Conservation (phyloP, 1,140 invertebrate genomes). For the Bacillus rossius region DNA sequence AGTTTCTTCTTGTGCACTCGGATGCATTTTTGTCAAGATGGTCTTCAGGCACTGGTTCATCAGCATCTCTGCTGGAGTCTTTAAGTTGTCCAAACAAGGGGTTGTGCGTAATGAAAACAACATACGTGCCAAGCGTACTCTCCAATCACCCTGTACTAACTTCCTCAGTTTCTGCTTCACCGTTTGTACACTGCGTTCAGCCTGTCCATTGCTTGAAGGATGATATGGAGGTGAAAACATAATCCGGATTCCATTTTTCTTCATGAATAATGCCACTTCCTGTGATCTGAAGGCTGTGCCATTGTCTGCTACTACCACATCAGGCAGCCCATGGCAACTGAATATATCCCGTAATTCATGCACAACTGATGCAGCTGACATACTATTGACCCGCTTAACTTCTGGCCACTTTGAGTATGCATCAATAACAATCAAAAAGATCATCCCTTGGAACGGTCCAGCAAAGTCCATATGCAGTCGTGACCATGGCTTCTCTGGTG, state of each 20-base stretch:
- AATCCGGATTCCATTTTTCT: constrained; percentile 30
- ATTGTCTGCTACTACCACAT: constrained; percentile 18
- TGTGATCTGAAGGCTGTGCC: constrained; percentile 21
- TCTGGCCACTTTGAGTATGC: constrained; percentile 37
- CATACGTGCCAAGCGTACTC: not conserved
- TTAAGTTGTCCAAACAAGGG: not conserved
- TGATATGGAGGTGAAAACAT: constrained; percentile 31
- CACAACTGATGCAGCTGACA: not conserved
- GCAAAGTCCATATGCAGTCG: constrained; percentile 37
- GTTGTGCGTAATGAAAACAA: not conserved
- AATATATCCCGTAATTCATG: not conserved
- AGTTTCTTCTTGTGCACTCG: not conserved
- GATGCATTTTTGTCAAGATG: not conserved
- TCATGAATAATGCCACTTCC: constrained; percentile 31
- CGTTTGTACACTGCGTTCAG: constrained; percentile 24
- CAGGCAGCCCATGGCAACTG: constrained; percentile 11
- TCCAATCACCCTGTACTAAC: not conserved
- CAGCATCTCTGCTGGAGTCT: not conserved
- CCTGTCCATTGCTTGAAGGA: constrained; percentile 36
- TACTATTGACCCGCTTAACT: not conserved
- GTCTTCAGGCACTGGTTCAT: not conserved
- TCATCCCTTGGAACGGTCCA: constrained; percentile 26
- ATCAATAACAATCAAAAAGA: constrained; percentile 34
- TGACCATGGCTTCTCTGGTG: constrained; percentile 4
- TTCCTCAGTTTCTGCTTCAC: constrained; percentile 1